Evolutionary conservation across 2,888 invertebrate species (phyloP).

Genomic region (Hofmannophila pseudospretella): DNA sequence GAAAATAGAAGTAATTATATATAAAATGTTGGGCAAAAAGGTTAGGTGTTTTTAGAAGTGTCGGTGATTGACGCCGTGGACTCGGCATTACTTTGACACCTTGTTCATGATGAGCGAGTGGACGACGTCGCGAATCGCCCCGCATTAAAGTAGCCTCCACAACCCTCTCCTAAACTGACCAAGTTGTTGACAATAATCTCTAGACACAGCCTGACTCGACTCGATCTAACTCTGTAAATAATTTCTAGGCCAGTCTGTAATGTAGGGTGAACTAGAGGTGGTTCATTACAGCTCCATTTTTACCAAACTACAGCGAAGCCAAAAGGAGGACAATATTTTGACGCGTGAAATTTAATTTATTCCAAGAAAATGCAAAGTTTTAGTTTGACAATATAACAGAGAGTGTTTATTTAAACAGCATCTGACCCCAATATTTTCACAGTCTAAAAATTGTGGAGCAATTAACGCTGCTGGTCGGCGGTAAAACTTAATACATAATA

Average conservation of each 20-base stretch:
- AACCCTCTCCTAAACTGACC: slow-evolving; percentile 61
- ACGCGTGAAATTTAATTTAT: too few species aligned
- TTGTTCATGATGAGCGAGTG: slow-evolving; percentile 15
- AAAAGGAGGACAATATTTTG: too few species aligned
- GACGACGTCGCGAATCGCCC: slow-evolving; percentile 4
- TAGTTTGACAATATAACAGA: too few species aligned
- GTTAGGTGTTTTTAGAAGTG: slow-evolving; percentile 32
- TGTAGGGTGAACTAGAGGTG: slow-evolving; percentile 7
- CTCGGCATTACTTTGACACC: neutral
- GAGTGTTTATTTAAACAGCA: too few species aligned
- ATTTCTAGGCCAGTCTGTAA: slow-evolving; percentile 23
- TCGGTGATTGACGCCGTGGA: neutral
- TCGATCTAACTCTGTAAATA: slow-evolving; percentile 45
- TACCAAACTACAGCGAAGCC: too few species aligned
- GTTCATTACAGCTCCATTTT: too few species aligned
- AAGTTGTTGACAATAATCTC: slow-evolving; percentile 74
- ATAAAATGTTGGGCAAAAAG: slow-evolving; percentile 35
- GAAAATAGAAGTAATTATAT: slow-evolving; percentile 41
- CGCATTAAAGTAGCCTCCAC: slow-evolving; percentile 30
- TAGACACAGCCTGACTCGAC: slow-evolving; percentile 62
- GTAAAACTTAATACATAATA: too few species aligned
- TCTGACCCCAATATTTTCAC: too few species aligned
- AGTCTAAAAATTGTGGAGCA: too few species aligned
- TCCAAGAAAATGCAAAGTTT: too few species aligned
- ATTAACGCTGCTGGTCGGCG: too few species aligned